Percentiles rank a stretch among this genome's conserved stretches.
phyloP scores from a whole-genome alignment of 2,888 invertebrate genomes.

The Phragmatobia fuliginosa region DNA sequence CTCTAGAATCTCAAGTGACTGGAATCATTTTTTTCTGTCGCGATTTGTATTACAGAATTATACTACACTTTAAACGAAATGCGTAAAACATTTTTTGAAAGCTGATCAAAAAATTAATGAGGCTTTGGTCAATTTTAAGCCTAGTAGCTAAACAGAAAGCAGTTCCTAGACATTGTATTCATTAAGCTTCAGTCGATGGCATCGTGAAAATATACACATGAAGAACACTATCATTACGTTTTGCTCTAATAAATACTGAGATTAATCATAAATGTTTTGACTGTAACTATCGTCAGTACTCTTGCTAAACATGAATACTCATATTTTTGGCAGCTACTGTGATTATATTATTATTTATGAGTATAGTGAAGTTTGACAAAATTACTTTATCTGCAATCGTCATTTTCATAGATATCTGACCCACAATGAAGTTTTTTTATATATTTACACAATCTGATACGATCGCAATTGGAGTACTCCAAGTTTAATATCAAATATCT shows the following conservation, averaged over 20 bases:
- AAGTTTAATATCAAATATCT: neutral
- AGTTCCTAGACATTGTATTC: neutral
- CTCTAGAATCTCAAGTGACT: too few relatives aligned
- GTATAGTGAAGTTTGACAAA: neutral
- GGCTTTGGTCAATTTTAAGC: neutral
- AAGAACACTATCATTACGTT: neutral
- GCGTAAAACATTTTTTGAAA: neutral
- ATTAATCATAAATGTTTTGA: neutral
- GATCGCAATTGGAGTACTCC: neutral
- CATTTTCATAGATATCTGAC: neutral
- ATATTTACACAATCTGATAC: neutral
- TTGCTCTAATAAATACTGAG: too few relatives aligned
- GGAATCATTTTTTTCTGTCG: neutral
- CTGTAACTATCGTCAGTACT: neutral
- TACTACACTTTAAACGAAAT: neutral
- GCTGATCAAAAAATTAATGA: neutral
- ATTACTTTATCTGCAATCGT: neutral
- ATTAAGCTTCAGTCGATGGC: neutral
- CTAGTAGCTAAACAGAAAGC: neutral
- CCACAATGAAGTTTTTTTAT: neutral
- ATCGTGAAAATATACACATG: neutral
- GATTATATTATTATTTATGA: too few relatives aligned
- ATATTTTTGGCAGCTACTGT: neutral
- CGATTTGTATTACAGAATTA: neutral
- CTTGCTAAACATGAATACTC: neutral